Evolutionary conservation across 2,113 vertebrate genomes (phyloP), one percentile per base, ranked within the genome.

Genomic region (Megaceryle torquata): DNA sequence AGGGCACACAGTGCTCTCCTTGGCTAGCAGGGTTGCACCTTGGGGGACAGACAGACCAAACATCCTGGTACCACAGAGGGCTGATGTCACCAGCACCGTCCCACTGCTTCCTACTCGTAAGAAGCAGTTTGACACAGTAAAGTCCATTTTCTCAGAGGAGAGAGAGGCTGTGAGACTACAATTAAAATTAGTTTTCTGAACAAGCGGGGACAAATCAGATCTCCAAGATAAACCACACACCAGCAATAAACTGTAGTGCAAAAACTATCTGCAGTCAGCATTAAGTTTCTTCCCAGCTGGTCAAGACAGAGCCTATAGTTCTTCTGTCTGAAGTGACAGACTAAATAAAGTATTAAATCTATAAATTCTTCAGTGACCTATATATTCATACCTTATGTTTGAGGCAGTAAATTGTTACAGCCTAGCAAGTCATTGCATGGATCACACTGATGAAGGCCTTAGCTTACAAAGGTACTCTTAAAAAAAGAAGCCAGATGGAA

Each of bases 321-420:
- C 24, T 88, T 86, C 37, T 78, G 48, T 84, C 69, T 94, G 72
- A 93, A 92, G 51, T 84, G 65, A 92, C 64, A 96, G 80, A 82
- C 59, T 39, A 95, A 92, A 91, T 87, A 91, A 91, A 94, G 71
- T 44, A 92, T 69, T 95, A 96, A 84, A 53, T 83, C 64, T 46
- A 51, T 41, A 79, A 91, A 92, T 92, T 90, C 72, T 89, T 84
- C 86, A 59, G 68, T 80, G 64, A 92, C 79, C 59, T 93, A 93
- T 51, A 79, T 65, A 67, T 86, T 90, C 46, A 54, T 43, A 65
- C 15, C 17, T 31, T 68, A 10, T 63, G 53, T 83, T 26, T 80
- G 68, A 90, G 37, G 64, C 54, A 90, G 37, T 35, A 51, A 81
- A 0, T 37, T 93, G 53, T 72, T 91, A 67, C 7, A 1, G 46